Evolutionary conservation across 2,888 invertebrate species (phyloP), one percentile per base, ranked within the genome.

Genomic region (Phortica magna): DNA sequence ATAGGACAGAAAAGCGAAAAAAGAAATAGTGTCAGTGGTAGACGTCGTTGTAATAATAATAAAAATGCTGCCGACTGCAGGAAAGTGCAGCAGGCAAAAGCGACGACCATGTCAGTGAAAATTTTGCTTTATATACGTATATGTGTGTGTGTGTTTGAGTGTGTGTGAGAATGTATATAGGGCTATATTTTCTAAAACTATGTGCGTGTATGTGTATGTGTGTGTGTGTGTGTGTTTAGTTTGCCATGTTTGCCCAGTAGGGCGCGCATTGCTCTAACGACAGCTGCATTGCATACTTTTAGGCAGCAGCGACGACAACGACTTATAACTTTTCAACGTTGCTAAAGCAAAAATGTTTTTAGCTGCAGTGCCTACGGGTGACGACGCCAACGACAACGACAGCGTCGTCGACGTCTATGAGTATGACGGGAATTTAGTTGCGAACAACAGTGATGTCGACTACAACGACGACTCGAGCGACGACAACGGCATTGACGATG

Each of bases 211-310:
- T 22, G 19, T 55, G 39, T 53, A 22, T 12, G 17, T 53, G 64
- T 22, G 65, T 22, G 12, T 73, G 73, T 48, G n/a, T 14, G 61
- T 73, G 31, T 43, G 64, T 10, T n/a, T 59, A n/a, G 39, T 14
- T 41, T 41, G 55, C 43, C 31, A 41, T 68, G 68, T 71, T 31
- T 55, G 70, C 53, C 68, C 19, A 68, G 7, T 48, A 19, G 7
- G 22, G 42, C 31, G 55, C 42, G 55, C 55, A 71, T 71, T 71
- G 70, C 70, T 53, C 31, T 71, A 71, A 71, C 70, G 70, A 71
- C 70, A 55, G 70, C 70, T 71, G 70, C 70, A 71, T 53, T 71
- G 70, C 70, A 71, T 71, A 71, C 53, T 71, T 71, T 71, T 71
- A 71, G 55, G 70, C 70, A 71, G 53, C 53, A 31, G 14, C 12